Base-by-base conservation (phyloP, 2,888 invertebrate species). In the Drosophila cognata region DNA sequence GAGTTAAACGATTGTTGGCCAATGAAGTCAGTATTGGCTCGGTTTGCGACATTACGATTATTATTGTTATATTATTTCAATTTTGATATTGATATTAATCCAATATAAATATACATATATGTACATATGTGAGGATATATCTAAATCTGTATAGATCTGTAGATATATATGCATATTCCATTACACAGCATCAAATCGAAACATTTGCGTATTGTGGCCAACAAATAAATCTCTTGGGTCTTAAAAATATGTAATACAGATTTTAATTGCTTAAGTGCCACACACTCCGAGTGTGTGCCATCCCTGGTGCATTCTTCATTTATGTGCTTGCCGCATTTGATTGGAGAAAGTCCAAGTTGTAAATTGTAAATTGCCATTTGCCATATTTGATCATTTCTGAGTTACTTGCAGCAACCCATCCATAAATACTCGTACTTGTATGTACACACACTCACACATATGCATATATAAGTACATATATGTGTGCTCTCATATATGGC, bases 341-440 rank as follows among this genome's bases (percentile, higher is more conserved):
- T 78, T 79, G 77, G 85, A 71, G 84, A 83, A 88, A 84, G 83
- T 88, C 70, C 71, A 46, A 76, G 79, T 71, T 63, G 79, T 71
- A 78, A 46, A 46, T 25, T 46, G 46, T 46, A 46, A 46, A 79
- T 70, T 82, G 75, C 71, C 68, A 51, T 71, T 78, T 74, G 65
- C 68, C 70, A 63, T 60, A 78, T 80, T 79, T 80, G 77, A 72
- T 76, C 38, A 80, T 76, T 65, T 63, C 70, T 51, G 46, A 71
- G 51, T 35, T 56, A 71, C 59, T 59, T 35, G 41, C 65, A 43
- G 25, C 62, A 61, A 58, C 41, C 41, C 46, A 62, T 36, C 66
- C 77, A 76, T 76, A 76, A 77, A 77, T 64, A 61, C 58, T n/a
- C 35, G 38, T 38, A 58, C 51, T 36, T 38, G 53, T 46, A 43